phyloP scores from a whole-genome alignment of 2,797 vertebrate species.

The Ctenosaura bakeri region DNA sequence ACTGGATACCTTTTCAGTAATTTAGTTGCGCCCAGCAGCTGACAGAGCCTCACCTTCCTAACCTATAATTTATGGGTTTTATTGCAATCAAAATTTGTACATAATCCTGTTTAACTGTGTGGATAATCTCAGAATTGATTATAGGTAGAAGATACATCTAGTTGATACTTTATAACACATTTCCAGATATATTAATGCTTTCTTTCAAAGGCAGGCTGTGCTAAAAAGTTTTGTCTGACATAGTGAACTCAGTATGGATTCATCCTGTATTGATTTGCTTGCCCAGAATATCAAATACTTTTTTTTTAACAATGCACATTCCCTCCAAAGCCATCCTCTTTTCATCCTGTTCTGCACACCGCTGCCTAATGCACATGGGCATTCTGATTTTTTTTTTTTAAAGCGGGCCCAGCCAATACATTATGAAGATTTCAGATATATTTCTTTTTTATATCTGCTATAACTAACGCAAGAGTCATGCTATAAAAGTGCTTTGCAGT shows the following conservation, averaged over 20 bases:
- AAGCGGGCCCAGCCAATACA: conserved; percentile 54
- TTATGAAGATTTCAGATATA: conserved; percentile 62
- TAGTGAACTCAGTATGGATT: conserved; percentile 46
- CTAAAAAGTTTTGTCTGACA: conserved; percentile 58
- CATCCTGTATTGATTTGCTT: conserved; percentile 29
- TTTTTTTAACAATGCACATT: neutral
- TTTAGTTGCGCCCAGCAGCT: neutral
- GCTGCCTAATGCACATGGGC: conserved; percentile 41
- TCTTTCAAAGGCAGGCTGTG: conserved; percentile 5
- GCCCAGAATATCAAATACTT: neutral
- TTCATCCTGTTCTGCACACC: neutral
- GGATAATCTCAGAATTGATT: neutral
- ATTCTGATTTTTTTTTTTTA: conserved; percentile 12
- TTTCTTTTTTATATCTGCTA: conserved; percentile 46
- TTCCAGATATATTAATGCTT: conserved; percentile 40
- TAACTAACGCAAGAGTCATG: conserved; percentile 21
- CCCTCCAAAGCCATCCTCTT: neutral
- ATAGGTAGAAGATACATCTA: neutral
- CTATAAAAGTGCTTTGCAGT: conserved; percentile 55
- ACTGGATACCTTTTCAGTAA: conserved; percentile 38
- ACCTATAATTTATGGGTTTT: neutral
- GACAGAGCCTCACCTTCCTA: neutral
- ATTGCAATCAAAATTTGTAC: neutral
- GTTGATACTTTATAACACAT: neutral
- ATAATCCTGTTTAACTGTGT: neutral